Conservation (phyloP, 2,113 vertebrate genomes). For the Arizona elegans region DNA sequence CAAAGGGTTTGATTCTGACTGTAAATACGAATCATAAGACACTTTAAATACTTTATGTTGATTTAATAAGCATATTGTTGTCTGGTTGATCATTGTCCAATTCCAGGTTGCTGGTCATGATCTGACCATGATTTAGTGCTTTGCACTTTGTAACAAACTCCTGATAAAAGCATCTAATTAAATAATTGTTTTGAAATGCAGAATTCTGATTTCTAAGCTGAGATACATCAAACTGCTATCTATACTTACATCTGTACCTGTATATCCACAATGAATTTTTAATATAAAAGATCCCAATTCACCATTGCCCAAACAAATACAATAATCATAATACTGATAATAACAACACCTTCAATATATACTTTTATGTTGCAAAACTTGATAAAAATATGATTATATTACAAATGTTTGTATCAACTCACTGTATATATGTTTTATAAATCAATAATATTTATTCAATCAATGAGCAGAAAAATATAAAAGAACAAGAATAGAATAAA, state of each 20-base stretch:
- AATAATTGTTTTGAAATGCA: background rate
- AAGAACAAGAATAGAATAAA: no score
- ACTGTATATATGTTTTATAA: background rate
- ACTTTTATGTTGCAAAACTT: background rate
- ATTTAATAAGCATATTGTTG: conserved; percentile 2
- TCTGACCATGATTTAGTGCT: background rate
- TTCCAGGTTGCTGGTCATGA: background rate
- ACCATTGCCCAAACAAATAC: background rate
- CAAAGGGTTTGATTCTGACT: background rate
- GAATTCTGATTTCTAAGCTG: background rate
- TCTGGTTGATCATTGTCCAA: background rate
- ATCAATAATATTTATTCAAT: no score
- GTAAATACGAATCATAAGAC: background rate
- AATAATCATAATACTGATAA: background rate
- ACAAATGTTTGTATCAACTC: background rate
- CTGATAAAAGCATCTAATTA: background rate
- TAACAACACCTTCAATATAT: background rate
- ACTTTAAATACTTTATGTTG: background rate
- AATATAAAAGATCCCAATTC: background rate
- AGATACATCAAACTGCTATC: background rate
- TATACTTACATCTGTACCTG: background rate
- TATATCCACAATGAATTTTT: background rate
- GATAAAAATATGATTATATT: background rate
- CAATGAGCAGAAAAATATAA: no score
- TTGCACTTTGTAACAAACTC: background rate